phyloP scores from a whole-genome alignment of 2,888 invertebrate genomes.

The Keiferia lycopersicella region DNA sequence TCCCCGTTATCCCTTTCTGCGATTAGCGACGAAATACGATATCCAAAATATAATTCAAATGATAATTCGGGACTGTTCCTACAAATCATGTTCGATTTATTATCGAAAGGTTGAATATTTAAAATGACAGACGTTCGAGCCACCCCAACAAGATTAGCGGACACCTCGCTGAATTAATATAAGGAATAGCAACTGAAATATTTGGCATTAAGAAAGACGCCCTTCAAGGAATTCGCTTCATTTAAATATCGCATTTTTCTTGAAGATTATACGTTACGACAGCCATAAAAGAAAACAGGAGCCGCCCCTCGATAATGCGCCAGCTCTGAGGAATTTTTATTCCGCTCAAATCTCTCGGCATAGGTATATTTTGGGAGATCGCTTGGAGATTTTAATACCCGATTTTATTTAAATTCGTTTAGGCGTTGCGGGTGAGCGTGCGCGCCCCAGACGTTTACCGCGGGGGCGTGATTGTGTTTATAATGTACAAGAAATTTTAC shows the following conservation, averaged over 20 bases:
- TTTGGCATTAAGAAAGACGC: conserved; percentile 67
- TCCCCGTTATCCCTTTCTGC: conserved; percentile 31
- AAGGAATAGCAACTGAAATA: conserved; percentile 68
- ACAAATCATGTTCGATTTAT: conserved; percentile 12
- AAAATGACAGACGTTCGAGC: conserved; percentile 47
- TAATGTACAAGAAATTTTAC: conserved; percentile 57
- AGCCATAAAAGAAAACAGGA: conserved; percentile 81
- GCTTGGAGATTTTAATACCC: conserved; percentile 78
- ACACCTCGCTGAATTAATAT: conserved; percentile 64
- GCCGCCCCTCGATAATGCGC: conserved; percentile 78
- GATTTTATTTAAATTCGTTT: conserved; percentile 81
- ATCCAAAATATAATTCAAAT: conserved; percentile 11
- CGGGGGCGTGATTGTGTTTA: conserved; percentile 74
- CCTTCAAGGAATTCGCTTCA: conserved; percentile 76
- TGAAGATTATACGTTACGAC: conserved; percentile 81
- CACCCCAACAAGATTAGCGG: conserved; percentile 47
- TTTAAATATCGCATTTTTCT: conserved; percentile 82
- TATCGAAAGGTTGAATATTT: conserved; percentile 24
- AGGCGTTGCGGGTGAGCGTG: conserved; percentile 63
- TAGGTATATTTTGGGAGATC: conserved; percentile 79
- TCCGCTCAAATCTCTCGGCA: conserved; percentile 79
- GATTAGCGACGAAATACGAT: conserved; percentile 13
- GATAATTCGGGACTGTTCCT: conserved; percentile 7
- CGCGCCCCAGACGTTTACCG: conserved; percentile 74
- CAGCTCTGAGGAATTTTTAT: conserved; percentile 79